These are phyloP conservation scores for Anoplopoma fimbria DNA, from an alignment of 2,113 vertebrate genomes.

Conservation along the genomic window DNA sequence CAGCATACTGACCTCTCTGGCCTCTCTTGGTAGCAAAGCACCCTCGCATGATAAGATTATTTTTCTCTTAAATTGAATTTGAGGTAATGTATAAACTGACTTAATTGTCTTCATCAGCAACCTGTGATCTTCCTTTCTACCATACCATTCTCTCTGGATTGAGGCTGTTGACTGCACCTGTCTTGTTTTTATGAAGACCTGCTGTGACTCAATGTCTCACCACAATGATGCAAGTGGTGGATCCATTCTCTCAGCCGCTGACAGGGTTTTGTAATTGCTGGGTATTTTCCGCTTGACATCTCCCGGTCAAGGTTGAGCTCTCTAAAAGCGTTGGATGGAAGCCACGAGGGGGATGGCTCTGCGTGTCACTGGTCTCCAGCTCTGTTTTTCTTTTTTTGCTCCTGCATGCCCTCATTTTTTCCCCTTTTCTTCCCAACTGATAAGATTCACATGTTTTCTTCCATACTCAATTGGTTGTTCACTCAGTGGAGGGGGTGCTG, in stretches of 20 bases:
- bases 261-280: constrained; percentile 1
- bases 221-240: constrained; percentile 10
- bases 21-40: too few species aligned
- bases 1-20: too few species aligned
- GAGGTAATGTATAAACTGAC: background rate
- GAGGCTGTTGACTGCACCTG: background rate
- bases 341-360: constrained; percentile 16
- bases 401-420: constrained; percentile 15
- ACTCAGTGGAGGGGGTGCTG: background rate
- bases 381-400: background rate
- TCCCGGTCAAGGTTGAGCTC: constrained; percentile 5
- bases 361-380: background rate
- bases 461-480: background rate
- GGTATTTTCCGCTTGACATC: constrained; percentile 48
- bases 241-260: background rate
- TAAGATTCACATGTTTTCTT: constrained; percentile 13
- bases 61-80: background rate
- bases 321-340: constrained; percentile 29
- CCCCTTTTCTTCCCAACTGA: background rate
- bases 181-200: background rate
- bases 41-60: background rate
- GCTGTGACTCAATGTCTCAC: background rate
- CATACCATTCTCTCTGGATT: background rate
- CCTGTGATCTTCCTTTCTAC: background rate
- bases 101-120: background rate